phyloP scores from a whole-genome alignment of 2,113 vertebrate genomes.

The Coptodon bakossiorum region DNA sequence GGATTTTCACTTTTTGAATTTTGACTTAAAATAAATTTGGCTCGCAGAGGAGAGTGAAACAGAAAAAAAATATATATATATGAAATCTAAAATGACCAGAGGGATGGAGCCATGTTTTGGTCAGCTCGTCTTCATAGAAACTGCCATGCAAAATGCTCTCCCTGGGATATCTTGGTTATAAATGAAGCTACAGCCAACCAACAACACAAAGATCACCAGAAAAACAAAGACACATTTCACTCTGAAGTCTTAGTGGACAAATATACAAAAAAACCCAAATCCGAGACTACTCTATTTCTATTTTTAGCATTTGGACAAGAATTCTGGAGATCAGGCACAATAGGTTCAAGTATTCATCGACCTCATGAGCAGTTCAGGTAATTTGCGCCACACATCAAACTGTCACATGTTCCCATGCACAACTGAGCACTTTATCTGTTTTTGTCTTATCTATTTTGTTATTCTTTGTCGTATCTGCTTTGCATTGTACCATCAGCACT shows the following conservation, averaged over 20 bases:
- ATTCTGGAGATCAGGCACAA: neutral
- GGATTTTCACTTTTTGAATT: slow-evolving; percentile 28
- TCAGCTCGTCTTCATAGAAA: neutral
- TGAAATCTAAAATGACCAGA: neutral
- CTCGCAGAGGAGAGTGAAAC: slow-evolving; percentile 16
- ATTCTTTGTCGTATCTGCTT: neutral
- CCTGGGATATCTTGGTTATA: neutral
- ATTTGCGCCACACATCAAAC: neutral
- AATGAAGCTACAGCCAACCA: neutral
- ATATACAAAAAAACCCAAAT: accelerated
- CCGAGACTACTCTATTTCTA: neutral
- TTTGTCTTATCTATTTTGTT: neutral
- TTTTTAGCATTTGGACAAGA: neutral
- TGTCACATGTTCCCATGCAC: neutral
- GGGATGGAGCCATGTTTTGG: neutral
- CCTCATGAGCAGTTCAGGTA: neutral
- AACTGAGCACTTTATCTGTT: neutral
- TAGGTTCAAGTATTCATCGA: neutral
- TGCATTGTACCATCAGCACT: neutral
- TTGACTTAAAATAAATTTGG: slow-evolving; percentile 48
- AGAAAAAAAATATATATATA: neutral
- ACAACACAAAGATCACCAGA: neutral
- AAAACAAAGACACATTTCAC: neutral
- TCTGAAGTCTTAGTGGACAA: neutral
- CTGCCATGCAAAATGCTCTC: neutral